Evolutionary conservation across 2,113 vertebrate species (phyloP).

Genomic region (Cebidichthys violaceus): DNA sequence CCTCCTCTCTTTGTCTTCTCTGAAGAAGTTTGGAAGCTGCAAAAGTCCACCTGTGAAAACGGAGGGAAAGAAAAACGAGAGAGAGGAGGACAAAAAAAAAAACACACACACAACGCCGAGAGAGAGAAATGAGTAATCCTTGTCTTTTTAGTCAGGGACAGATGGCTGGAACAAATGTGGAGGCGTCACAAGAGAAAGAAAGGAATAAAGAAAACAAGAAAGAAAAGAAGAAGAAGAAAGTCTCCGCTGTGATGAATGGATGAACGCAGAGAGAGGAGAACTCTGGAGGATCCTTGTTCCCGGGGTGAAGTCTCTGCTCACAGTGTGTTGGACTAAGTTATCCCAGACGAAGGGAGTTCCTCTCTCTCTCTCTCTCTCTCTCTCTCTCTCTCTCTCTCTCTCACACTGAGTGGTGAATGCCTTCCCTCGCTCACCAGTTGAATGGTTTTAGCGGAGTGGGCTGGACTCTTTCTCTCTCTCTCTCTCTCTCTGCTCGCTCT

Average conservation of each 20-base stretch:
- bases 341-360: slow-evolving; percentile 71
- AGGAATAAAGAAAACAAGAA: slow-evolving; percentile 43
- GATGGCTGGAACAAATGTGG: slow-evolving; percentile 68
- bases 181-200: slow-evolving; percentile 59
- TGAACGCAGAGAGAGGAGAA: slow-evolving; percentile 26
- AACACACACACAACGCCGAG: slow-evolving; percentile 17
- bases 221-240: slow-evolving; percentile 47
- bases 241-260: slow-evolving; percentile 62
- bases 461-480: slow-evolving; percentile 66
- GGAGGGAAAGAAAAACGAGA: slow-evolving; percentile 51
- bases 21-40: slow-evolving; percentile 56
- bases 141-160: slow-evolving; percentile 70
- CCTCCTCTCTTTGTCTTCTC: slow-evolving; percentile 14
- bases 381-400: slow-evolving; percentile 47
- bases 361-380: slow-evolving; percentile 52
- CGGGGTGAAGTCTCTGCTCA: slow-evolving; percentile 51
- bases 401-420: slow-evolving; percentile 60
- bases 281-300: slow-evolving; percentile 56
- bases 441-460: slow-evolving; percentile 79
- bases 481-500: slow-evolving; percentile 45
- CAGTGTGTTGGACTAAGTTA: slow-evolving; percentile 67
- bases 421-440: slow-evolving; percentile 73
- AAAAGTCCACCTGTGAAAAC: slow-evolving; percentile 69
- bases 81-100: too few species aligned
- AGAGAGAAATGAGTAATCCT: slow-evolving; percentile 74